Conservation (phyloP, 2,113 vertebrate species). For the Apodemus speciosus region DNA sequence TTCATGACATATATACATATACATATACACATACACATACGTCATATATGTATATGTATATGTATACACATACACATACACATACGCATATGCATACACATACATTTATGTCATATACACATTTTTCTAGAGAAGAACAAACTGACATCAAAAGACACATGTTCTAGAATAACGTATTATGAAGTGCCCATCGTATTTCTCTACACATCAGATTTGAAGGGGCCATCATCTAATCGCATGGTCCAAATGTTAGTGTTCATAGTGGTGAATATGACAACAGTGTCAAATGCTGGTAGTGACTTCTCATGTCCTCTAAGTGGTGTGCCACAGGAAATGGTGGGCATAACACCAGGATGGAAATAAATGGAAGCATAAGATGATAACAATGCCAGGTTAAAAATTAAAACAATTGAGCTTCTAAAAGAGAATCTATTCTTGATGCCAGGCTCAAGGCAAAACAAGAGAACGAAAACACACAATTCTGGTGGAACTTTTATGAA, state of each 20-base stretch:
- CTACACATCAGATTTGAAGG: neutral
- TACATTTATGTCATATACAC: conserved; percentile 61
- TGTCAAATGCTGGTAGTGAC: neutral
- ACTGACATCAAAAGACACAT: conserved; percentile 46
- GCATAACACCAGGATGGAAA: neutral
- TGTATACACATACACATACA: neutral
- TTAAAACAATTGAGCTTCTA: conserved; percentile 11
- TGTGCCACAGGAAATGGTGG: neutral
- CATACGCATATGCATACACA: conserved; percentile 6
- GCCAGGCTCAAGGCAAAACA: neutral
- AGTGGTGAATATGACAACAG: neutral
- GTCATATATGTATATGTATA: conserved; percentile 10
- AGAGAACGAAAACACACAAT: neutral
- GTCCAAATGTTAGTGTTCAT: conserved; percentile 24
- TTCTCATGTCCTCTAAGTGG: neutral
- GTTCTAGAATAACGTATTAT: conserved; percentile 62
- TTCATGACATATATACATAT: conserved; percentile 23
- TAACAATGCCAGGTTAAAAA: neutral
- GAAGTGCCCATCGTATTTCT: conserved; percentile 60
- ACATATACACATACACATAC: neutral
- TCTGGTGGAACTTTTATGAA: neutral
- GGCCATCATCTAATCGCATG: conserved; percentile 14
- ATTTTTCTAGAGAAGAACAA: conserved; percentile 40
- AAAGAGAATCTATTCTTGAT: conserved; percentile 12
- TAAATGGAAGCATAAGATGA: neutral